These are phyloP conservation scores for Acanthurus leucopareius DNA, from an alignment of 2,797 vertebrate species.

Conservation along the genomic window DNA sequence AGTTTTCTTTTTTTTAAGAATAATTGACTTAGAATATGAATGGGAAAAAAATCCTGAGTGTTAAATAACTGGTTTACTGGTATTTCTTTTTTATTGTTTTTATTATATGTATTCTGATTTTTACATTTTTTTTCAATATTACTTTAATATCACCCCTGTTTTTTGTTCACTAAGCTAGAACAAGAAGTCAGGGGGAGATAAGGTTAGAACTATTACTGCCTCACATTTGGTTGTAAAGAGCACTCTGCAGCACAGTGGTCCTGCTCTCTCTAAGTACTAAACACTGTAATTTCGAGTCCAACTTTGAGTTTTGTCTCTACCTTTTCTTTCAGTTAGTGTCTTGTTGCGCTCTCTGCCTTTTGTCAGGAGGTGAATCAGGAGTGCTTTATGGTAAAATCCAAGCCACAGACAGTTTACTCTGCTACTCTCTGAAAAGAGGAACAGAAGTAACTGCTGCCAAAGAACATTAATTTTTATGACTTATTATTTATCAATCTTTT, in stretches of 20 bases:
- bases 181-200: constrained; percentile 30
- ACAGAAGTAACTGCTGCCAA: no score
- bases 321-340: background rate
- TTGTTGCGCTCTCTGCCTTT: background rate
- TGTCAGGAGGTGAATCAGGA: background rate
- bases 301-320: constrained; percentile 7
- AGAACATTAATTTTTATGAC: no score
- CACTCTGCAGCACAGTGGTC: constrained; percentile 17
- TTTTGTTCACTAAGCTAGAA: constrained; percentile 30
- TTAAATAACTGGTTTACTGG: background rate
- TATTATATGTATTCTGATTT: constrained; percentile 7
- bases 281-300: constrained; percentile 45
- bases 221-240: constrained; percentile 18
- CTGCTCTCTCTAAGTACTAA: constrained; percentile 13
- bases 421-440: no score
- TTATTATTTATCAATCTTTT: no score
- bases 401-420: no score
- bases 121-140: constrained; percentile 5
- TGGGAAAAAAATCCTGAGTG: background rate
- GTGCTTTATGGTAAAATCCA: constrained; percentile 1
- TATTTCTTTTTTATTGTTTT: background rate
- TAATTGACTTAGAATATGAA: no score
- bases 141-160: constrained; percentile 24
- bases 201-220: constrained; percentile 38
- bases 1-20: no score